Evolutionary conservation across 2,888 invertebrate species (phyloP), one percentile per base, ranked within the genome.

Genomic region (Cerastoderma edule): DNA sequence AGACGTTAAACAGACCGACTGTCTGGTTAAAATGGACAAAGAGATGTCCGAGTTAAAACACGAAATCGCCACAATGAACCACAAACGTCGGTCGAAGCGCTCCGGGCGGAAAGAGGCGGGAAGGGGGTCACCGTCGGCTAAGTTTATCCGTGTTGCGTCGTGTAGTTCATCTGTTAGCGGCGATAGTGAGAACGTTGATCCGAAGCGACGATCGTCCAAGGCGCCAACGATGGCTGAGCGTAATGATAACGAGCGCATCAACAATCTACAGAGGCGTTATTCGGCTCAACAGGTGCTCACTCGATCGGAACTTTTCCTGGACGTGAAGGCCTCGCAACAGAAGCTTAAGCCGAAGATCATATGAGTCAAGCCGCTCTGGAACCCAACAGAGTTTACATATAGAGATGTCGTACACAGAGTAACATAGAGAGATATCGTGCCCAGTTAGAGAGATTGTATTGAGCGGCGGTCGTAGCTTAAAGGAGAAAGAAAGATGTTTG

Each of bases 31-130:
- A 50, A 76, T 80, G 76, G 71, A 72, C 44, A 80, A 80, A 63
- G 80, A 80, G 39, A 71, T 80, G 76, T 69, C 66, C 33, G 72
- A 72, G 22, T 56, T 80, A 2, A 80, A 80, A 64, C 60, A 73
- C 50, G 80, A 73, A 67, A 64, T 80, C 4, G 53, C 68, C n/a
- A 30, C 71, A 30, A 68, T 73, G 30, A 76, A 76, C 50, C 70
- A 65, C 27, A 68, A 35, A 35, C 57, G 60, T n/a, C 50, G 60
- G 28, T 56, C 39, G 16, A 80, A 80, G 35, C 76, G 80, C 13
- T 64, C 64, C 16, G 71, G 68, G 22, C 67, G 60, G 54, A 80
- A 68, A 35, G 80, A 80, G 50, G 56, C 72, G 1, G 76, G 72
- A 8, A 56, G 80, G 56, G 71, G 74, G 46, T 76, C 76, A n/a